Evolutionary conservation across 2,888 invertebrate species (phyloP), one percentile per base, ranked within the genome.

Genomic region (Augochlorella aurata): DNA sequence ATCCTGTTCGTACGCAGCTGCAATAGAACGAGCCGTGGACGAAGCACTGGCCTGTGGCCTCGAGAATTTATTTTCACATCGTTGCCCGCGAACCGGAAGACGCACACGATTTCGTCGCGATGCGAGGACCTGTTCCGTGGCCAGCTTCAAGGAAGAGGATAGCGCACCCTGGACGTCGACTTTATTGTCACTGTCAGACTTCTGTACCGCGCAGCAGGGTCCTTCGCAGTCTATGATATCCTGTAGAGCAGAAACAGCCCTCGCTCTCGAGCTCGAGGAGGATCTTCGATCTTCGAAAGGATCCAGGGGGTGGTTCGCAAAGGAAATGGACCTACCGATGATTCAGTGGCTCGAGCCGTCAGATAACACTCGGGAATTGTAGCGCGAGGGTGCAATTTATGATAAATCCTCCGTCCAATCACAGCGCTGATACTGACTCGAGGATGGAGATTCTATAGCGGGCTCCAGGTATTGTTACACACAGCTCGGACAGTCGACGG

Each of bases 1-100:
- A 63, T 66, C 44, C 24, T 61, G 68, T 14, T 47, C 38, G 24
- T 72, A 77, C 83, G 80, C 77, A 83, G 83, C 74, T 83, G 84
- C 58, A 16, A 58, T 16, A 16, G 58, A 24, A 58, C 24, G 52
- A 29, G 16, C 29, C 61, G 29, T 24, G 68, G 47, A 63, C 24
- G 45, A 54, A 29, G 21, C 63, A 47, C 68, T 50, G 45, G 58
- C n/a, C n/a, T 38, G 18, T 9, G 9, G 16, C 73, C 50, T 12
- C 71, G 9, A 5, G 14, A n/a, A 24, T 49, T 29, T 66, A 74
- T 81, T 81, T 70, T 61, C 70, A 50, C 47, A 16, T 66, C 67
- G 65, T 18, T 24, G 16, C 54, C 24, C 70, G 44, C 24, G 47
- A 58, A 9, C 10, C 4, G 18, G 8, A 38, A 4, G 44, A 44